Percentiles rank a stretch among this genome's conserved stretches.
These are phyloP conservation scores for Fragum fragum DNA, from an alignment of 2,888 invertebrate genomes.

Conservation along the genomic window DNA sequence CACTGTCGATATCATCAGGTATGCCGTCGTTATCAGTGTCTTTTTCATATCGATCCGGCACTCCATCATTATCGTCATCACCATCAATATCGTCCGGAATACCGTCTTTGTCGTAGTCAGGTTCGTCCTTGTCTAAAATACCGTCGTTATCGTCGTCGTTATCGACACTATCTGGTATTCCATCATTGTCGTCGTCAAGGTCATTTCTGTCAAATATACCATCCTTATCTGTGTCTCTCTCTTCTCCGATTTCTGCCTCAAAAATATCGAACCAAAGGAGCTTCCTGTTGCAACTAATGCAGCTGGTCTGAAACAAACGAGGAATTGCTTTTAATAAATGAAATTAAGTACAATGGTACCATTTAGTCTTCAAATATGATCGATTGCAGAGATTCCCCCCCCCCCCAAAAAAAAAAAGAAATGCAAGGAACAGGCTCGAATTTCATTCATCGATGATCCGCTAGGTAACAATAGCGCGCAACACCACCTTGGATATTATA, in stretches of 20 bases:
- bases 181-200: slow-evolving; percentile 80
- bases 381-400: no score
- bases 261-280: slow-evolving; percentile 65
- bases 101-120: slow-evolving; percentile 76
- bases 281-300: slow-evolving; percentile 37
- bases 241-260: slow-evolving; percentile 54
- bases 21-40: slow-evolving; percentile 81
- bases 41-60: slow-evolving; percentile 73
- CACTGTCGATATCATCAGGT: slow-evolving; percentile 72
- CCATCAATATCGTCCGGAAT: slow-evolving; percentile 70
- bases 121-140: slow-evolving; percentile 72
- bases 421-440: no score
- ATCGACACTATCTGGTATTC: slow-evolving; percentile 74
- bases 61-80: slow-evolving; percentile 77
- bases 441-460: no score
- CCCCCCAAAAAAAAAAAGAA: no score
- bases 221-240: slow-evolving; percentile 65
- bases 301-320: slow-evolving; percentile 36
- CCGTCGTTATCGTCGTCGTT: slow-evolving; percentile 78
- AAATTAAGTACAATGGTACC: no score
- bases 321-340: no score
- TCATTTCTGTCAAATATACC: slow-evolving; percentile 75
- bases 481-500: no score
- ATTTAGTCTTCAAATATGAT: no score
- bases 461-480: no score